A percentile compares a stretch with the other conserved stretches of the same genome.
Conservation (phyloP, 1,140 invertebrate species). For the Geopemphigus sp. region DNA sequence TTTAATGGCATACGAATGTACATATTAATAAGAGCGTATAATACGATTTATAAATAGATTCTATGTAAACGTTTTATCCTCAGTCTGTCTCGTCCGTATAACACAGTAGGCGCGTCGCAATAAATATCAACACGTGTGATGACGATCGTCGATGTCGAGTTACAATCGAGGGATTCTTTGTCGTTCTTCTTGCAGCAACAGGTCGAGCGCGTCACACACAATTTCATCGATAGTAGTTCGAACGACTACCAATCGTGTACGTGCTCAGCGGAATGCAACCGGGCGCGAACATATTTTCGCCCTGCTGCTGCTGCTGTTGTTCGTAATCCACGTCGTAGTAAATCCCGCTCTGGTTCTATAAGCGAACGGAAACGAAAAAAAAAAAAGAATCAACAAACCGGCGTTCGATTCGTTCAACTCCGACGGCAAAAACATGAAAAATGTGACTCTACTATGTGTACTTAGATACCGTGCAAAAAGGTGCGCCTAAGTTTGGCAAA, state of each 20-base stretch:
- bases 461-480: too few species aligned
- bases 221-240: conserved; percentile 51
- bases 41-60: not conserved
- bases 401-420: not conserved
- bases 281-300: conserved; percentile 59
- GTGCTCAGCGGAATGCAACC: conserved; percentile 69
- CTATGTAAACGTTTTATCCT: not conserved
- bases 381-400: not conserved
- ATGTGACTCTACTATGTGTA: too few species aligned
- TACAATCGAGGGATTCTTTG: not conserved
- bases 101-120: too few species aligned
- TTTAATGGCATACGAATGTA: conserved; percentile 7
- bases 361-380: conserved; percentile 45
- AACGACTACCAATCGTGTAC: conserved; percentile 58
- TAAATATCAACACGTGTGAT: not conserved
- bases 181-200: not conserved
- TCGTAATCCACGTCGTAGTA: conserved; percentile 86
- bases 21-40: not conserved
- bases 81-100: conserved; percentile 14
- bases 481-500: too few species aligned
- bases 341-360: conserved; percentile 78
- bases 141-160: not conserved
- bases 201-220: too few species aligned
- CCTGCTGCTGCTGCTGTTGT: conserved; percentile 63
- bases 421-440: too few species aligned